A percentile compares a stretch with the other conserved stretches of the same genome.
Conservation (phyloP, 2,797 vertebrate genomes). For the Choloepus didactylus region DNA sequence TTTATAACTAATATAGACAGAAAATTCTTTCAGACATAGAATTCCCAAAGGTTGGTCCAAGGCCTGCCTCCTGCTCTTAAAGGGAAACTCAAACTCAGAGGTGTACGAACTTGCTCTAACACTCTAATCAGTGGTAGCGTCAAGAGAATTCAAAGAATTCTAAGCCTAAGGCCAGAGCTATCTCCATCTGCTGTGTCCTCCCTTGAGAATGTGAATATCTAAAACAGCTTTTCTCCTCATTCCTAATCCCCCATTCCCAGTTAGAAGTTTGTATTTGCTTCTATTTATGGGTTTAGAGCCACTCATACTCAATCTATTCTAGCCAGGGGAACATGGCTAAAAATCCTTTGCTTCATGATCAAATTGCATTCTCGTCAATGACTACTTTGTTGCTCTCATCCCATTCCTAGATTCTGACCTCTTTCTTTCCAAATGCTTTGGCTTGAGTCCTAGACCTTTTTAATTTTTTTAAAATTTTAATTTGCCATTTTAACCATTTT, state of each 20-base stretch:
- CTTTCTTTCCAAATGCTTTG: neutral
- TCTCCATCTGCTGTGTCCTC: neutral
- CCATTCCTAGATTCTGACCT: neutral
- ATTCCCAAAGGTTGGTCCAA: neutral
- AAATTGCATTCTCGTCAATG: neutral
- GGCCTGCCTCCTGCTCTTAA: neutral
- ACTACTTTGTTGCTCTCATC: neutral
- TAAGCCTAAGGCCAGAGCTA: neutral
- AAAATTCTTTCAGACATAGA: slow-evolving; percentile 39
- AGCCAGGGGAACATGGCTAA: neutral
- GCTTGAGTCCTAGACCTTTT: neutral
- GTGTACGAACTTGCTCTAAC: neutral
- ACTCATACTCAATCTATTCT: neutral
- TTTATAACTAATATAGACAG: neutral
- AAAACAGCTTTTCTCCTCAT: neutral
- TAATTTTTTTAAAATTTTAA: too few species aligned
- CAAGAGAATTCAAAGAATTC: neutral
- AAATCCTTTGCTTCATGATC: neutral
- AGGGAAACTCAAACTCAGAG: slow-evolving; percentile 11
- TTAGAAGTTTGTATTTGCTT: neutral
- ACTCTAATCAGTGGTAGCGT: neutral
- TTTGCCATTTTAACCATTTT: too few species aligned
- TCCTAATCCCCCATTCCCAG: neutral
- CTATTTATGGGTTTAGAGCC: neutral
- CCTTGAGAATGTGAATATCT: neutral